A percentile compares a stretch with the other conserved stretches of the same genome.
phyloP scores from a whole-genome alignment of 2,888 invertebrate species.

The Tigriopus californicus region DNA sequence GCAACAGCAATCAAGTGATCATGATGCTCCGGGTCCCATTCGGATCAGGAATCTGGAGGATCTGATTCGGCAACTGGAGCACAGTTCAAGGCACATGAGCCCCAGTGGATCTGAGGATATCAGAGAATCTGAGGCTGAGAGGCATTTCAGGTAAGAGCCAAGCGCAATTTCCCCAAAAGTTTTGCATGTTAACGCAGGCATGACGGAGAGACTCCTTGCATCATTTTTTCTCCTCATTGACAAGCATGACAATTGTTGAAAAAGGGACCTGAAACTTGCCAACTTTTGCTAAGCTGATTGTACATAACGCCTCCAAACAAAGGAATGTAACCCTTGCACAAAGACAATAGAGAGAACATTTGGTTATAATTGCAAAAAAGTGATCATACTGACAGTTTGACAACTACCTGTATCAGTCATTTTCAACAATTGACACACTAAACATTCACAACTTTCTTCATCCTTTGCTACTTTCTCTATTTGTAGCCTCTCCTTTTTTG shows the following conservation, averaged over 20 bases:
- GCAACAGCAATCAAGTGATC: conserved; percentile 22
- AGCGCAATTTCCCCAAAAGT: neutral
- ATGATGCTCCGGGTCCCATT: conserved; percentile 56
- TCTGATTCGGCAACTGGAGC: conserved; percentile 41
- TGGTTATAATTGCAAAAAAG: too few relatives aligned
- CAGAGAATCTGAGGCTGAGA: conserved; percentile 62
- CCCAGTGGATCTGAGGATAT: conserved; percentile 80
- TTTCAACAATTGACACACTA: too few relatives aligned
- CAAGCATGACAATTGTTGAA: too few relatives aligned
- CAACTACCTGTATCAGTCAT: neutral
- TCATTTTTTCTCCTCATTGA: neutral
- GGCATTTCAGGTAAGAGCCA: conserved; percentile 36
- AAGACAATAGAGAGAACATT: too few relatives aligned
- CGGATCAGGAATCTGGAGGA: conserved; percentile 79
- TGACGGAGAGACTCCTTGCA: neutral
- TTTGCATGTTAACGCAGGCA: neutral
- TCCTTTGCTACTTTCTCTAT: neutral
- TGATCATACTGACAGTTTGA: neutral
- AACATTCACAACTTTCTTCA: neutral
- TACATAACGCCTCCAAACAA: neutral
- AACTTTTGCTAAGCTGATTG: neutral
- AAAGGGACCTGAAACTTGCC: too few relatives aligned
- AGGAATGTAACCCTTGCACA: too few relatives aligned
- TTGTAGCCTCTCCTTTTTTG: neutral
- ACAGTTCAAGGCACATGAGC: conserved; percentile 42